Evolutionary conservation across 2,797 vertebrate genomes (phyloP).

Genomic region (Gymnothorax reevesii): DNA sequence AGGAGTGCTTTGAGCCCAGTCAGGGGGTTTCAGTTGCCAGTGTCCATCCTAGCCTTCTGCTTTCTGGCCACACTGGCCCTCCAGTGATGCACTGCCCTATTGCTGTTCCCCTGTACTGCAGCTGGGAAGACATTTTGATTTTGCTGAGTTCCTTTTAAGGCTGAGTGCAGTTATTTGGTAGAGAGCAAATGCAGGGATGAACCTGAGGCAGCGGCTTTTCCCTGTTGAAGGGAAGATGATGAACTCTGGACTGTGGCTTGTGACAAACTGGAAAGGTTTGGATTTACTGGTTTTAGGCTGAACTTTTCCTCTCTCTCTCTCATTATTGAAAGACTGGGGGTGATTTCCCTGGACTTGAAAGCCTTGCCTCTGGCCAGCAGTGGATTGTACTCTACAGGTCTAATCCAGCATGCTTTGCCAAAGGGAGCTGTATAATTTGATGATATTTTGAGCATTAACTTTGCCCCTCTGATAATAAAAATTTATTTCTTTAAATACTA

Average conservation of each 20-base stretch:
- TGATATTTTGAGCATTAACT: not conserved
- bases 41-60: not conserved
- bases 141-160: not conserved
- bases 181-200: not conserved
- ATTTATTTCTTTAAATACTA: not conserved
- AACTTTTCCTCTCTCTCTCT: not conserved
- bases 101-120: not conserved
- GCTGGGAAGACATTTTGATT: not conserved
- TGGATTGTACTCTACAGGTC: not conserved
- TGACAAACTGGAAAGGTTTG: not conserved
- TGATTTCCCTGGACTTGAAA: not conserved
- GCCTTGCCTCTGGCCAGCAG: conserved; percentile 1
- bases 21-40: not conserved
- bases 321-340: not conserved
- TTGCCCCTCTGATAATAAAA: not conserved
- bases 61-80: not conserved
- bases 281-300: not conserved
- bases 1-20: not conserved
- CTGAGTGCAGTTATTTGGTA: not conserved
- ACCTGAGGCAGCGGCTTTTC: not conserved
- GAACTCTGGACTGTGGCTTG: not conserved
- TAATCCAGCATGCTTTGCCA: not conserved
- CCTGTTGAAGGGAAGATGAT: not conserved
- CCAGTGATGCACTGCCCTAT: not conserved
- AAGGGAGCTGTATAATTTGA: not conserved